Evolutionary conservation across 1,140 invertebrate species (phyloP), one percentile per base, ranked within the genome.

Genomic region (Halictus rubicundus): DNA sequence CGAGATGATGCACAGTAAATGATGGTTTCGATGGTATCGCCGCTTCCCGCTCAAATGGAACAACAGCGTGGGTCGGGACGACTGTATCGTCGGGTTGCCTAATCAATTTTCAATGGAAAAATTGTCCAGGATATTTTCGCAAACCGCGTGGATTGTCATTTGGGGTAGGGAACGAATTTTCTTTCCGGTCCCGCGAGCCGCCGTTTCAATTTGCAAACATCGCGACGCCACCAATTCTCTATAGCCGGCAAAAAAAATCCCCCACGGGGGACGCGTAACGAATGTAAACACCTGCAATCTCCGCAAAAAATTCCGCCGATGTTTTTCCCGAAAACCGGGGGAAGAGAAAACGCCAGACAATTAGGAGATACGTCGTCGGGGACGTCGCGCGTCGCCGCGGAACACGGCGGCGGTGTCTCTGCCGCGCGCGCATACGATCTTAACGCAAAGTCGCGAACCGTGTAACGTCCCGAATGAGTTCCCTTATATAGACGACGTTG

Each of bases 101-200:
- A 14, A 46, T 57, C 54, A n/a, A 57, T 57, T 57, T 9, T 21
- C 19, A 7, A n/a, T n/a, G 0, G 54, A 21, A 46, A 19, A 52
- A 21, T 52, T 3, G 16, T 52, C 14, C 14, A 21, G 3, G 32
- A 32, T 32, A 52, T 52, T 52, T 52, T 52, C 16, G 49, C 16
- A 12, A 46, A 46, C 12, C 42, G 10, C 42, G 6, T 0, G n/a
- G 49, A 46, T 46, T 9, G 9, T n/a, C 21, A 21, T 7, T 42
- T 21, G 0, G 42, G 27, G n/a, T n/a, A n/a, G n/a, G 69, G 72
- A 77, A 78, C 63, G 49, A 84, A 32, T 12, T 82, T 82, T 65
- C 64, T 63, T 69, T 64, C 66, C 27, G 57, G 32, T 57, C 42
- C 10, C 42, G 52, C 16, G 57, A 23, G 68, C 42, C 32, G 64